Evolutionary conservation across 1,140 invertebrate species (phyloP).

Genomic region (Drosophila cardini): DNA sequence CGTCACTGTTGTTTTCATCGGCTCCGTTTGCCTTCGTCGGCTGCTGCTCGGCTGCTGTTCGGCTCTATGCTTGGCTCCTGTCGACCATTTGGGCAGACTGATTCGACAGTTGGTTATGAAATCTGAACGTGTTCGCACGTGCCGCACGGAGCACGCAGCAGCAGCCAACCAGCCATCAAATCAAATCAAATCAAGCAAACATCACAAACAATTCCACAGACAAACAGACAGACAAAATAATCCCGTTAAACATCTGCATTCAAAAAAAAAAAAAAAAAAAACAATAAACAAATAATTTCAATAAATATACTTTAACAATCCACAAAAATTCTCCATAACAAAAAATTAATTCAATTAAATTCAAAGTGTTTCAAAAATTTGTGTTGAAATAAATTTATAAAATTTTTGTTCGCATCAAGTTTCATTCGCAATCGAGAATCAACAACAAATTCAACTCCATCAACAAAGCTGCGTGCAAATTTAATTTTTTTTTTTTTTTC

Average conservation of each 20-base stretch:
- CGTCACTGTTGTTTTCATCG: too few species aligned
- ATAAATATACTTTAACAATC: conserved; percentile 21
- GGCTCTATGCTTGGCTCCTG: conserved; percentile 34
- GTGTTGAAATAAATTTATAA: conserved; percentile 19
- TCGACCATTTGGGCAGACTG: conserved; percentile 24
- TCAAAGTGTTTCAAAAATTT: conserved; percentile 23
- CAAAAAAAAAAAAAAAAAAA: conserved; percentile 6
- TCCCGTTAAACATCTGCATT: conserved; percentile 4
- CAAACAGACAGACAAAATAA: conserved; percentile 4
- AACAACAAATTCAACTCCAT: conserved; percentile 28
- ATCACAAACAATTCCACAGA: conserved; percentile 44
- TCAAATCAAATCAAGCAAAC: conserved; percentile 50
- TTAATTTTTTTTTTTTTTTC: neutral
- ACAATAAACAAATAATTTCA: conserved; percentile 8
- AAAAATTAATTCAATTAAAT: neutral
- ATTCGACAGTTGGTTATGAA: conserved; percentile 82
- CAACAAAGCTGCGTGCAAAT: conserved; percentile 42
- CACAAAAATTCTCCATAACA: conserved; percentile 39
- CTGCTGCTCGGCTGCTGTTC: neutral
- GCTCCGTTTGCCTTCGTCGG: too few species aligned
- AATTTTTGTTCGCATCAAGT: conserved; percentile 7
- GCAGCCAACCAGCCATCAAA: conserved; percentile 65
- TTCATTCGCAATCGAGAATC: conserved; percentile 8
- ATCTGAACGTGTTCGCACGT: conserved; percentile 81
- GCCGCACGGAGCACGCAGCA: conserved; percentile 78